phyloP scores from a whole-genome alignment of 2,797 vertebrate species.

The Megaceryle alcyon region DNA sequence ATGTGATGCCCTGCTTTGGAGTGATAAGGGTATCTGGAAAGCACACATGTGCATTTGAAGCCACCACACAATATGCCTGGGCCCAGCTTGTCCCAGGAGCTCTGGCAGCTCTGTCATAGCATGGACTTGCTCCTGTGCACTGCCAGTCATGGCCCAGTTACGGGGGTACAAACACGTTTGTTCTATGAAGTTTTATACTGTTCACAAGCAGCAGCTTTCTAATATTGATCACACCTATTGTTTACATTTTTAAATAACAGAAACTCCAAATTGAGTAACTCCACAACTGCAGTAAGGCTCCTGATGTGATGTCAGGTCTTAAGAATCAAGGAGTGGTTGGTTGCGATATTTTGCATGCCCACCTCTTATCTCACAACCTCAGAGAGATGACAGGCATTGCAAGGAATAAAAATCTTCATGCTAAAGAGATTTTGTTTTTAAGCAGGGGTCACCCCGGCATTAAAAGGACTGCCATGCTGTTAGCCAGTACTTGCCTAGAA shows the following conservation, averaged over 20 bases:
- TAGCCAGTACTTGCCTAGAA: not conserved
- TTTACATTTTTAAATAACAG: not conserved
- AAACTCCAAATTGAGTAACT: not conserved
- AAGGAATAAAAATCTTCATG: not conserved
- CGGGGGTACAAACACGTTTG: accelerated
- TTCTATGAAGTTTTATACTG: not conserved
- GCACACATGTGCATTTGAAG: not conserved
- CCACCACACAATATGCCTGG: accelerated
- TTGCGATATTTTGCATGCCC: not conserved
- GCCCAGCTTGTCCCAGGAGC: not conserved
- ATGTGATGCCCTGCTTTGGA: not conserved
- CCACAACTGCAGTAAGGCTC: not conserved
- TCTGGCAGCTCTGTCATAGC: not conserved
- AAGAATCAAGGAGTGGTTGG: not conserved
- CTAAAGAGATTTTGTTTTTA: not conserved
- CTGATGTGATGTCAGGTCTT: not conserved
- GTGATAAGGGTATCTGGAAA: not conserved
- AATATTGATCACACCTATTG: not conserved
- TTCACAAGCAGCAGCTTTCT: not conserved
- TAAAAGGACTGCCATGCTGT: not conserved
- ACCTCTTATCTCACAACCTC: not conserved
- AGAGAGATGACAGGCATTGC: not conserved
- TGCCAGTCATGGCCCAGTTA: not conserved
- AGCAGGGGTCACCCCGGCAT: not conserved
- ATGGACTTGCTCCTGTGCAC: not conserved